These are phyloP conservation scores for Charaxes varanes DNA, from an alignment of 1,140 invertebrate species.

Conservation along the genomic window DNA sequence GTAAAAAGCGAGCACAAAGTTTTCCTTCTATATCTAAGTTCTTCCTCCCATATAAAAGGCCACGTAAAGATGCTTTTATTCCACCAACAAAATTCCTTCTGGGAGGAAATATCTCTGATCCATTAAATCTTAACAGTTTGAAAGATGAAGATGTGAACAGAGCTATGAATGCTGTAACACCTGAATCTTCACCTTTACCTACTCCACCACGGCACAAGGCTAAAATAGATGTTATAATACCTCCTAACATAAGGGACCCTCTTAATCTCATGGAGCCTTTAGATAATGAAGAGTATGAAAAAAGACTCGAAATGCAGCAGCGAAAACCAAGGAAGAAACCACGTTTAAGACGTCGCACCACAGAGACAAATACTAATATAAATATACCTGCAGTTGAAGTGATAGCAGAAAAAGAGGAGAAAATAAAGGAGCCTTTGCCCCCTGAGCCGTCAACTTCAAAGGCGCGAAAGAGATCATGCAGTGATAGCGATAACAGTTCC, in stretches of 20 bases:
- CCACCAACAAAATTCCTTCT: slow-evolving; percentile 95
- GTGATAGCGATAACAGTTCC: slow-evolving; percentile 66
- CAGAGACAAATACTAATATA: slow-evolving; percentile 55
- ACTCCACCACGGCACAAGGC: slow-evolving; percentile 88
- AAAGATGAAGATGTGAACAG: slow-evolving; percentile 91
- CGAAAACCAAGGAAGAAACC: slow-evolving; percentile 78
- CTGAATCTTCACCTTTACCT: slow-evolving; percentile 91
- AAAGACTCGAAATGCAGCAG: slow-evolving; percentile 78
- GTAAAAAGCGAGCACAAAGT: slow-evolving; percentile 62
- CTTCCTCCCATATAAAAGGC: slow-evolving; percentile 78
- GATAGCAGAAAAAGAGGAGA: slow-evolving; percentile 34
- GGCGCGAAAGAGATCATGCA: slow-evolving; percentile 58
- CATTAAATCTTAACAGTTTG: slow-evolving; percentile 94
- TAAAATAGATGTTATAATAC: slow-evolving; percentile 92
- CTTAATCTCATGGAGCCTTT: slow-evolving; percentile 88
- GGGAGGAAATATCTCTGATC: slow-evolving; percentile 96
- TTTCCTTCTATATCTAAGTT: slow-evolving; percentile 74
- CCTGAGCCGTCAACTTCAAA: slow-evolving; percentile 60
- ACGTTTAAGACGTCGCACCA: slow-evolving; percentile 75
- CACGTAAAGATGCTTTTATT: slow-evolving; percentile 83
- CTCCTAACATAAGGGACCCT: slow-evolving; percentile 93
- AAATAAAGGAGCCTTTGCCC: slow-evolving; percentile 48
- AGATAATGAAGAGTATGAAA: slow-evolving; percentile 87
- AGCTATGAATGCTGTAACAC: slow-evolving; percentile 90
- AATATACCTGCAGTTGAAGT: slow-evolving; percentile 28